Percentiles rank a stretch among this genome's conserved stretches.
Evolutionary conservation across 2,888 invertebrate species (phyloP).

Genomic region (Tetranychus truncatus): DNA sequence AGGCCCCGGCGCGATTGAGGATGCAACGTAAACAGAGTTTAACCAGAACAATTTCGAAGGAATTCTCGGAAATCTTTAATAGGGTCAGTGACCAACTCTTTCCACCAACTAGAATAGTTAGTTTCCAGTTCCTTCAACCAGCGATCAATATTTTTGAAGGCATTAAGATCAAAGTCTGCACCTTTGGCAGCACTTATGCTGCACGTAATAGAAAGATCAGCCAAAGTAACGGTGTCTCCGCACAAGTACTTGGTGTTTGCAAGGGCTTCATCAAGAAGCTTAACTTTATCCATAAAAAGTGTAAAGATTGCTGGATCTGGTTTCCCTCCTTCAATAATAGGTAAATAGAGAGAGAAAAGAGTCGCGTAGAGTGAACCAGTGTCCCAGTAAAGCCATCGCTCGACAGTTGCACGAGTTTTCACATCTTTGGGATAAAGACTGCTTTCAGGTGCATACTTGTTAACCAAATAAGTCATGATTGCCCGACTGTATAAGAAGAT

Average conservation of each 20-base stretch:
- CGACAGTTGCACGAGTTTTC: neutral
- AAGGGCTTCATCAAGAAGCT: neutral
- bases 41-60: neutral
- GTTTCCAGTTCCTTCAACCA: neutral
- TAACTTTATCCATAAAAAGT: neutral
- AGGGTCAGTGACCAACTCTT: neutral
- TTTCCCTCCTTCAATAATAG: neutral
- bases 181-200: neutral
- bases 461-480: slow-evolving; percentile 4
- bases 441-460: slow-evolving; percentile 4
- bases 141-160: neutral
- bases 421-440: neutral
- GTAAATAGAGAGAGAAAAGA: neutral
- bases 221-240: neutral
- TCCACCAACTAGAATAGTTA: neutral
- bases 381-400: neutral
- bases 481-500: neutral
- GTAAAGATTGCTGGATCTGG: neutral
- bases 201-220: neutral
- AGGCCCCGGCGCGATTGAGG: too few species aligned
- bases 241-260: neutral
- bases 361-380: neutral
- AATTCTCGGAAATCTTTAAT: neutral
- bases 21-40: too few species aligned
- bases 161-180: neutral